These are phyloP conservation scores for Rhagium mordax DNA, from an alignment of 2,888 invertebrate species.

Conservation along the genomic window DNA sequence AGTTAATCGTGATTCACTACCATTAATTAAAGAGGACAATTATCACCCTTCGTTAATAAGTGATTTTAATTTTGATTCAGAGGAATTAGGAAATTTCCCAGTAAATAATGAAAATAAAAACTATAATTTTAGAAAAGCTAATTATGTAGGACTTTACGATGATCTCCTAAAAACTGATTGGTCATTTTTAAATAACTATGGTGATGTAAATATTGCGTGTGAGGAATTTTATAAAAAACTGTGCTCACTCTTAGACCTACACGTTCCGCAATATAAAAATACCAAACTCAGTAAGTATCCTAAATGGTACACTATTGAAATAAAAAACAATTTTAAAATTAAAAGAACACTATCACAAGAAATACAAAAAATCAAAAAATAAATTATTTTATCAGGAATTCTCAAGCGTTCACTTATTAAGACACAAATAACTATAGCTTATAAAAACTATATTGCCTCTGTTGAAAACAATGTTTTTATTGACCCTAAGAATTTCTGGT, in stretches of 20 bases:
- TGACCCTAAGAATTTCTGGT: neutral
- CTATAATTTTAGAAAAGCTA: neutral
- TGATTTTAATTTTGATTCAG: neutral
- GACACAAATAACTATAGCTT: neutral
- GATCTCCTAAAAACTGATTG: neutral
- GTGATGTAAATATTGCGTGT: neutral
- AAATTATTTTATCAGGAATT: neutral
- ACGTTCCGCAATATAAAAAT: too few relatives aligned
- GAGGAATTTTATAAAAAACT: neutral
- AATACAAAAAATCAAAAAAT: neutral
- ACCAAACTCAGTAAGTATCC: too few relatives aligned
- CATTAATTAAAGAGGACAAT: neutral
- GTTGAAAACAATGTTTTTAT: neutral
- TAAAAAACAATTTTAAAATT: too few relatives aligned
- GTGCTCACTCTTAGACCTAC: too few relatives aligned
- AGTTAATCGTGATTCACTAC: too few relatives aligned
- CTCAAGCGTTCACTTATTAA: neutral
- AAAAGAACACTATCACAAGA: neutral
- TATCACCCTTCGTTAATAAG: neutral
- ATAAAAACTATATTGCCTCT: neutral
- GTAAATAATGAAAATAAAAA: too few relatives aligned
- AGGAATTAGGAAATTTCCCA: neutral
- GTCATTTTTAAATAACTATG: neutral
- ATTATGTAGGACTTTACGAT: neutral
- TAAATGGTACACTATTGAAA: too few relatives aligned